Base-by-base conservation (phyloP, 1,140 invertebrate genomes). In the Mycetomoellerius zeteki region DNA sequence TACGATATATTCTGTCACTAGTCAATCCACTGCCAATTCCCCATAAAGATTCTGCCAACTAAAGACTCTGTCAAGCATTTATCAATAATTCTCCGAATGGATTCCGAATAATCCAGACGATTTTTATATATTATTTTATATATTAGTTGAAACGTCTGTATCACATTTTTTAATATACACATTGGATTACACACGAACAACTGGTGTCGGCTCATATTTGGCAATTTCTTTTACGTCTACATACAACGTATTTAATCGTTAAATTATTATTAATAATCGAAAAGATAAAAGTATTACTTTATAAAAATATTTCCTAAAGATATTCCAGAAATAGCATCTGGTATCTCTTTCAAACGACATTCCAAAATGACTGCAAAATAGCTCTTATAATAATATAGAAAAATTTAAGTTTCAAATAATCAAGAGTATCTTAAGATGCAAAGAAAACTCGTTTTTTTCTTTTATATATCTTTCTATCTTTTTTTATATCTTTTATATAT, bases 21-120 rank as follows among this genome's bases (percentile, higher is more conserved):
- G 80, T 84, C 80, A 73, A 84, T 60, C 24, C 69, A 73, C 69
- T 84, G 80, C 80, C 54, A 84, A 24, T 50, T 16, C 6, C 21
- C 21, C 52, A 16, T 58, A n/a, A 80, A 6, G 60, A 67, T 7
- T 82, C 12, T 82, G 19, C 33, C 7, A 16, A 6, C 67, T 58
- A 27, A 80, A 6, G 60, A 67, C 19, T 82, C 12, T 82, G 12
- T 30, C 33, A 58, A 72, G 24, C 56, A 75, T 60, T 82, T 82
- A 27, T 33, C 12, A 52, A 54, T 33, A 1, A 33, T 33, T 19
- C 14, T 72, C 56, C 33, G 27, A 60, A 72, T 65, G 21, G 14
- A 67, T 52, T 52, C 7, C n/a, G 8, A 80, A 21, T 58, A 81
- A 56, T 69, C 16, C 19, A 43, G 21, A 43, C 4, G 33, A 71